Evolutionary conservation across 2,113 vertebrate species (phyloP).

Genomic region (Taurulus bubalis): DNA sequence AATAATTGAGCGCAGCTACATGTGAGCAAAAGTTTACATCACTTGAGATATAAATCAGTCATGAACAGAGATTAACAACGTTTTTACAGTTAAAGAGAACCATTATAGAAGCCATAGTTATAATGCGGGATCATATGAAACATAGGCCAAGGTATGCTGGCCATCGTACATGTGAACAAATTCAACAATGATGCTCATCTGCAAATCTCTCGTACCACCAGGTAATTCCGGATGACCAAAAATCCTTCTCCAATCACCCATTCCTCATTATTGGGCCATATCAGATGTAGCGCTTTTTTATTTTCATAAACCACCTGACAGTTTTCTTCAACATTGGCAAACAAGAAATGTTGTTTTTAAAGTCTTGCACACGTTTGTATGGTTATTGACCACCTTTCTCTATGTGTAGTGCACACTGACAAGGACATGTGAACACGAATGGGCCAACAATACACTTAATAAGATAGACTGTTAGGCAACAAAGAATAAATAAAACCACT

Average conservation of each 20-base stretch:
- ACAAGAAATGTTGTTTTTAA: background rate
- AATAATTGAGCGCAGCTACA: background rate
- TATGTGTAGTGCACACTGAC: background rate
- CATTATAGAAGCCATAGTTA: background rate
- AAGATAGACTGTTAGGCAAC: background rate
- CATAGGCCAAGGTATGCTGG: background rate
- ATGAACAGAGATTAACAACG: background rate
- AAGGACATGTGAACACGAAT: background rate
- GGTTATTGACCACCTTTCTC: background rate
- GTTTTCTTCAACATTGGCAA: background rate
- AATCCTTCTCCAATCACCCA: background rate
- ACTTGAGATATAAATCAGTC: background rate
- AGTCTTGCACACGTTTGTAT: background rate
- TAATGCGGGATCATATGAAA: background rate
- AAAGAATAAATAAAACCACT: conserved; percentile 19
- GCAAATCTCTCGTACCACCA: background rate
- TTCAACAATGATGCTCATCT: background rate
- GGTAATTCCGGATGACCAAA: background rate
- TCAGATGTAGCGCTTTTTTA: background rate
- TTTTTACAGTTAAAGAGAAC: background rate
- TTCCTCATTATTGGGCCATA: background rate
- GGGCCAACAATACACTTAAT: conserved; percentile 1
- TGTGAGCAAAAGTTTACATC: background rate
- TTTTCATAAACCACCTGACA: background rate
- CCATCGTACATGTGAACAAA: background rate